phyloP scores from a whole-genome alignment of 30 jellyfish, hydroid and myxozoan species.

The Aurelia sp. region DNA sequence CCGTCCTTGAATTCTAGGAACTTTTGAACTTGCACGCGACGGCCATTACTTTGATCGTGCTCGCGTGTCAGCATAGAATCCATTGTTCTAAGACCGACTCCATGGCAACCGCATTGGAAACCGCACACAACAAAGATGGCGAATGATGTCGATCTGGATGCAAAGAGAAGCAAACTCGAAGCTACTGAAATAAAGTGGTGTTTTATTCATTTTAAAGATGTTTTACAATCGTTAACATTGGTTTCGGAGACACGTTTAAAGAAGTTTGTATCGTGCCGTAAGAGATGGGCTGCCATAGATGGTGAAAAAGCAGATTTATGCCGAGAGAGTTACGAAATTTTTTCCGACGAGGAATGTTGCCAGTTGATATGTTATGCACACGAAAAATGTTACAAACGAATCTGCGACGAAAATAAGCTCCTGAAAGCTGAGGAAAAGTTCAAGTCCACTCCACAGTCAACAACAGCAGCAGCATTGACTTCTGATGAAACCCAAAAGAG shows the following conservation, averaged over 20 bases:
- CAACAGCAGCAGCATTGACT: no score
- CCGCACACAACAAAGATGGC: conserved; percentile 47
- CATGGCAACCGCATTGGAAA: conserved; percentile 39
- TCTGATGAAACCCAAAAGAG: no score
- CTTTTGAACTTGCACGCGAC: conserved; percentile 45
- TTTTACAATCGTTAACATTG: not conserved
- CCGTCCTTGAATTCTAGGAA: conserved; percentile 28
- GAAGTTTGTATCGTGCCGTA: conserved; percentile 30
- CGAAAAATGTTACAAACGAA: no score
- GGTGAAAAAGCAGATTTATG: conserved; percentile 14
- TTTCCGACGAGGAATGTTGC: conserved; percentile 18
- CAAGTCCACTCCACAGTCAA: no score
- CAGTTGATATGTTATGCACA: no score
- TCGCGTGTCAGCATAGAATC: conserved; percentile 38
- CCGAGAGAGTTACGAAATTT: conserved; percentile 26
- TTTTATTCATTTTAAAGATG: conserved; percentile 14
- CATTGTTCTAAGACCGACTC: conserved; percentile 37
- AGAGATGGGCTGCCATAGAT: conserved; percentile 29
- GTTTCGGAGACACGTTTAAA: conserved; percentile 15
- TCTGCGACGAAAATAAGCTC: no score
- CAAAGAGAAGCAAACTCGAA: conserved; percentile 23
- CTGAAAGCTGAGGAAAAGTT: no score
- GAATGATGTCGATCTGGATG: conserved; percentile 32
- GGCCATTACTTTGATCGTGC: conserved; percentile 50
- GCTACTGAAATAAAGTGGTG: conserved; percentile 9